phyloP scores from a whole-genome alignment of 2,113 vertebrate species.

The Nesogale talazaci region DNA sequence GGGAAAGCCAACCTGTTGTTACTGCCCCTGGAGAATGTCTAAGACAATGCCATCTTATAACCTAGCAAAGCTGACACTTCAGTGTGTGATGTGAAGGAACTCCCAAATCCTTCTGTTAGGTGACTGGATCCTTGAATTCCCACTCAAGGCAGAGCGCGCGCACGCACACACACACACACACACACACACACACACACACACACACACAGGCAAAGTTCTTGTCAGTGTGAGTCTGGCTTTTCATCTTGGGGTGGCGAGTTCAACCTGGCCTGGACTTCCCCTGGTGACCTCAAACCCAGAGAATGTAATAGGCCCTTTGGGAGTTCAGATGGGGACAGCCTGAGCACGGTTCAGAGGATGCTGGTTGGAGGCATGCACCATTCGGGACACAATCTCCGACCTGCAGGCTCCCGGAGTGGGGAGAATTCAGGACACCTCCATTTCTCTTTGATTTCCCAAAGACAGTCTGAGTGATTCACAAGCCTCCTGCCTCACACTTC shows the following conservation, averaged over 20 bases:
- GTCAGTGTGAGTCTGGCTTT: background rate
- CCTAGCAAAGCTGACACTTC: background rate
- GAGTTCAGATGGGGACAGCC: background rate
- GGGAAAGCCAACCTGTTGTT: conserved; percentile 51
- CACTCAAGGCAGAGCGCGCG: background rate
- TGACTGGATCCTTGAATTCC: background rate
- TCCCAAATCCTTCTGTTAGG: background rate
- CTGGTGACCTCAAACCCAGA: background rate
- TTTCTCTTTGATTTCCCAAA: conserved; percentile 24
- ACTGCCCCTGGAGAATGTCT: background rate
- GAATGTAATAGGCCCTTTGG: background rate
- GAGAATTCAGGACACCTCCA: background rate
- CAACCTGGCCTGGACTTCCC: background rate
- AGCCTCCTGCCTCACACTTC: conserved; percentile 3
- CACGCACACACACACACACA: too few relatives aligned
- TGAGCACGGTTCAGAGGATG: background rate
- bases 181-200: background rate
- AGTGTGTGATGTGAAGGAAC: background rate
- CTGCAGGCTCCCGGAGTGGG: background rate
- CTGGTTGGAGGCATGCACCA: background rate
- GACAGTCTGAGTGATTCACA: background rate
- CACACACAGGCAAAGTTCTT: background rate
- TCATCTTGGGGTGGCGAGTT: background rate
- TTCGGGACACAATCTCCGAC: background rate
- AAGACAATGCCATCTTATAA: background rate